Conservation (phyloP, 1,140 invertebrate species). For the Metaphire vulgaris region DNA sequence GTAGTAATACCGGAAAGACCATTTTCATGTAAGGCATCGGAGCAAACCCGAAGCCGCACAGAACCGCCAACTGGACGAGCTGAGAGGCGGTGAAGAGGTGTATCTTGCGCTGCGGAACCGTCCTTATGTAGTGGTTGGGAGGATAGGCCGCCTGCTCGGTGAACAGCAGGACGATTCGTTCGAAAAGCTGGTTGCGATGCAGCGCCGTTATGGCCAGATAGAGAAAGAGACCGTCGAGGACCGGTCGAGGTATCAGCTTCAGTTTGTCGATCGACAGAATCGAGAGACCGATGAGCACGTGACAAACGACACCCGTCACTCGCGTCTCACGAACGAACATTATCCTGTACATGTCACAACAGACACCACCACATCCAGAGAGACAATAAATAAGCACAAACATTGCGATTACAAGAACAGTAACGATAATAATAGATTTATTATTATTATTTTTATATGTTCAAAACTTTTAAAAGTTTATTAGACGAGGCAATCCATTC, state of each 20-base stretch:
- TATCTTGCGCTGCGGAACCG: slow-evolving; percentile 62
- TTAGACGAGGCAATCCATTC: too few relatives aligned
- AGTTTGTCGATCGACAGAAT: slow-evolving; percentile 60
- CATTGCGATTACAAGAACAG: too few relatives aligned
- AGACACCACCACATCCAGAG: not conserved
- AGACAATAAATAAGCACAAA: too few relatives aligned
- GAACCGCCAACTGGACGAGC: slow-evolving; percentile 58
- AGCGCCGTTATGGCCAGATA: slow-evolving; percentile 64
- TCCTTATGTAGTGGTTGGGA: slow-evolving; percentile 63
- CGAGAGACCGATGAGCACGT: slow-evolving; percentile 61
- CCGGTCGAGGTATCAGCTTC: slow-evolving; percentile 60
- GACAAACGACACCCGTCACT: slow-evolving; percentile 59
- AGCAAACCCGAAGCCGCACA: slow-evolving; percentile 62
- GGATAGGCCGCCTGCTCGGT: slow-evolving; percentile 65
- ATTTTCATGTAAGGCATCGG: slow-evolving; percentile 61
- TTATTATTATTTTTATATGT: too few relatives aligned
- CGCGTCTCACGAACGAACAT: slow-evolving; percentile 62
- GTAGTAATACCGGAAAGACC: slow-evolving; percentile 62
- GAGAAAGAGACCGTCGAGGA: slow-evolving; percentile 62
- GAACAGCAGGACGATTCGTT: slow-evolving; percentile 60
- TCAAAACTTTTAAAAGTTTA: too few relatives aligned
- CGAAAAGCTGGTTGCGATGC: slow-evolving; percentile 64
- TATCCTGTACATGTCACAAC: slow-evolving; percentile 56
- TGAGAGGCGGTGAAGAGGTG: slow-evolving; percentile 61
- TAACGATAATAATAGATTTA: too few relatives aligned